Conservation (phyloP, 2,113 vertebrate genomes). For the Piprites chloris region DNA sequence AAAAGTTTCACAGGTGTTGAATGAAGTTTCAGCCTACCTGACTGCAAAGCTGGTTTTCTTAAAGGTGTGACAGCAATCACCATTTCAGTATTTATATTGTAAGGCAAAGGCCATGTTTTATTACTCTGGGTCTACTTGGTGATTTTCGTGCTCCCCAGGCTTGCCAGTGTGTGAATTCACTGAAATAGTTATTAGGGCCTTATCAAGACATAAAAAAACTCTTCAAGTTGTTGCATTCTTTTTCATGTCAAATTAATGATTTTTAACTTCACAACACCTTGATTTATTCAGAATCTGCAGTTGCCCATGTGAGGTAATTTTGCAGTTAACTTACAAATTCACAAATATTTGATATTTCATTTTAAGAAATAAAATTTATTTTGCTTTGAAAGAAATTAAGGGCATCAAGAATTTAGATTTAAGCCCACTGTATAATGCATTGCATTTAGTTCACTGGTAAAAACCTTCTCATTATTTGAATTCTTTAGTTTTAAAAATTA, state of each 20-base stretch:
- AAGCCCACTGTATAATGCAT: not conserved
- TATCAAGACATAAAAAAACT: not conserved
- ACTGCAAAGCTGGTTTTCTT: not conserved
- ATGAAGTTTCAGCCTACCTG: not conserved
- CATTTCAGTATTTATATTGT: not conserved
- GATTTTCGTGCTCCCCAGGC: not conserved
- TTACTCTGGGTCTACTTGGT: slow-evolving; percentile 66
- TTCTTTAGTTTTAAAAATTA: not conserved
- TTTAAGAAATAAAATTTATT: not conserved
- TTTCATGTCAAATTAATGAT: not conserved
- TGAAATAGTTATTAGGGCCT: not conserved
- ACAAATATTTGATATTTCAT: not conserved
- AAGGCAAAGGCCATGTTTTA: not conserved
- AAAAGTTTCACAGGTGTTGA: not conserved
- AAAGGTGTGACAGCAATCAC: not conserved
- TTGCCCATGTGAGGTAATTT: not conserved
- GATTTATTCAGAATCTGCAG: not conserved
- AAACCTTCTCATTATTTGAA: not conserved
- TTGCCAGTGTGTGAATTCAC: not conserved
- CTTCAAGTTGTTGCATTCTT: not conserved
- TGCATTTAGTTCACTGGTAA: slow-evolving; percentile 6
- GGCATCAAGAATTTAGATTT: not conserved
- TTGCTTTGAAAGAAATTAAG: not conserved
- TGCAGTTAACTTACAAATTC: not conserved
- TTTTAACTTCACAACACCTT: not conserved